Evolutionary conservation across 2,113 vertebrate species (phyloP).

Genomic region (Sardina pilchardus): DNA sequence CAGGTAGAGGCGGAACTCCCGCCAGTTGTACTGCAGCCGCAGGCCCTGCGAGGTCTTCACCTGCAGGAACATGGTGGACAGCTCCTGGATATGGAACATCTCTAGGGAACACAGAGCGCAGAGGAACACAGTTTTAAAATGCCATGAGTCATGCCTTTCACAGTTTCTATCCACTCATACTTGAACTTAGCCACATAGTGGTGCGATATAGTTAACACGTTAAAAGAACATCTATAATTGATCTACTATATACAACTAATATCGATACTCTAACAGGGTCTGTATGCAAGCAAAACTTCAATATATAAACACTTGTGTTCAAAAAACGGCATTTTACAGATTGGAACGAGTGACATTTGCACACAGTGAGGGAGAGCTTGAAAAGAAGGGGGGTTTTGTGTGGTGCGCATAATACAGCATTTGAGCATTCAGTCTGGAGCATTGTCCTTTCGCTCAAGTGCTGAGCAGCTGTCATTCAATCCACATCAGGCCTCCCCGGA

Average conservation of each 20-base stretch:
- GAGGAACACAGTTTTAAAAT: neutral
- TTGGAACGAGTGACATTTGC: neutral
- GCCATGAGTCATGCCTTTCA: neutral
- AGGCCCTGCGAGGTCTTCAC: slow-evolving; percentile 83
- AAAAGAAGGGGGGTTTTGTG: slow-evolving; percentile 1
- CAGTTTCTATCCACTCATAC: neutral
- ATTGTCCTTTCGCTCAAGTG: slow-evolving; percentile 40
- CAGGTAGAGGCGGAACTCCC: slow-evolving; percentile 89
- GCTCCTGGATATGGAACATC: slow-evolving; percentile 83
- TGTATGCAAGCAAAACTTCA: neutral
- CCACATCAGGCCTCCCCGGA: slow-evolving; percentile 27
- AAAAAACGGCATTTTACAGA: neutral
- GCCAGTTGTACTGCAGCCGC: slow-evolving; percentile 83
- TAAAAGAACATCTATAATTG: neutral
- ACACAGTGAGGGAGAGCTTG: neutral
- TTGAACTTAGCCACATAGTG: neutral
- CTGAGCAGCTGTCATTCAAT: slow-evolving; percentile 56
- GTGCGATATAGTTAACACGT: neutral
- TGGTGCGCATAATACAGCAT: slow-evolving; percentile 39
- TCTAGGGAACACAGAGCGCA: slow-evolving; percentile 66
- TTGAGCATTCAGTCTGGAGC: slow-evolving; percentile 15
- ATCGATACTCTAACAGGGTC: neutral
- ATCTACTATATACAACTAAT: neutral
- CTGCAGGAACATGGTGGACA: slow-evolving; percentile 90
- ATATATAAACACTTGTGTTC: neutral